Percentiles rank a stretch among this genome's conserved stretches.
phyloP scores from a whole-genome alignment of 2,888 invertebrate genomes.

The Halictus ligatus region DNA sequence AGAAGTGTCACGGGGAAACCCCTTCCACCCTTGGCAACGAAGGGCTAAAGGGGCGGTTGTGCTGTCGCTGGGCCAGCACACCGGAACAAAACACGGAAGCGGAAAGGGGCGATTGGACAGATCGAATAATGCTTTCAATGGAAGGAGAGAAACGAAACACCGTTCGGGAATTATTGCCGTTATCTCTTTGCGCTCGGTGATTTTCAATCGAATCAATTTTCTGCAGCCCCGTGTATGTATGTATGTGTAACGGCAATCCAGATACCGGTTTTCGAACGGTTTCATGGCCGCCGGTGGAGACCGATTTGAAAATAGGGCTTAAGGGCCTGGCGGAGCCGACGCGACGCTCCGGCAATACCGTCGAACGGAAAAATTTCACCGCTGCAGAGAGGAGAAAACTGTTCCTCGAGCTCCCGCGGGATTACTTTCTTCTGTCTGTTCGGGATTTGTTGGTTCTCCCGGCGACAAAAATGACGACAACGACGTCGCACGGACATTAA shows the following conservation, averaged over 20 bases:
- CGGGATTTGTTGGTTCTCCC: background rate
- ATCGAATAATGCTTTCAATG: conserved; percentile 39
- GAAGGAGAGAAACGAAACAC: conserved; percentile 40
- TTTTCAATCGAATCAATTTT: conserved; percentile 63
- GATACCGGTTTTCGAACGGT: conserved; percentile 21
- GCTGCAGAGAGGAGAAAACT: background rate
- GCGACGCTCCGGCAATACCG: background rate
- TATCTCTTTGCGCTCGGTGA: conserved; percentile 70
- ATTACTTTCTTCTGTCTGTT: background rate
- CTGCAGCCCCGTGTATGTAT: conserved; percentile 22
- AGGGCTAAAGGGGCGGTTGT: background rate
- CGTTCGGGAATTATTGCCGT: conserved; percentile 60
- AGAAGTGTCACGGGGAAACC: background rate
- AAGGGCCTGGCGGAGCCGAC: background rate
- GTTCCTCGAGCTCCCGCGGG: background rate
- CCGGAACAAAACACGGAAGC: conserved; percentile 18
- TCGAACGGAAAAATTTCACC: background rate
- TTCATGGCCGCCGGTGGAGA: background rate
- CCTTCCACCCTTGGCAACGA: background rate
- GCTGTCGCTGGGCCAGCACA: conserved; percentile 4
- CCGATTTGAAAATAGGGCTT: background rate
- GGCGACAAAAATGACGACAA: background rate
- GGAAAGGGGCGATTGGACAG: background rate
- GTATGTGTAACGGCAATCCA: background rate
- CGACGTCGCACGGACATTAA: background rate